These are phyloP conservation scores for Caenorhabditis briggsae DNA, from an alignment of 1,140 invertebrate genomes.

Conservation along the genomic window DNA sequence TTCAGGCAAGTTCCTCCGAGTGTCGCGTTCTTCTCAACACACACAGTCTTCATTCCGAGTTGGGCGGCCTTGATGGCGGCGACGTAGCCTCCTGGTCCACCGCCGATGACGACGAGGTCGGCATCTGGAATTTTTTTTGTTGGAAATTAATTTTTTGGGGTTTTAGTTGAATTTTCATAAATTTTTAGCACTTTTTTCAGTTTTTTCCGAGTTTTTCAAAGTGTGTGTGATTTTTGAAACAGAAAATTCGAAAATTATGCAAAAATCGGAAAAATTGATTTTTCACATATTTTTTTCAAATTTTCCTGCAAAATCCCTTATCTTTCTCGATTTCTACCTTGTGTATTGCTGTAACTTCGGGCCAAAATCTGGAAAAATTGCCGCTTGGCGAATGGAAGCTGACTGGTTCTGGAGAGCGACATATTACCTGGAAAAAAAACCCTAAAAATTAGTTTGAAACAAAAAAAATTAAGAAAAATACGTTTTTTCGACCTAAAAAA, in stretches of 20 bases:
- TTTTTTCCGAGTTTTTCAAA: too few relatives aligned
- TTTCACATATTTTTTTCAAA: background rate
- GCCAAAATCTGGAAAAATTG: conserved; percentile 34
- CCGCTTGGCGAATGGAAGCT: conserved; percentile 47
- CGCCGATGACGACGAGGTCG: conserved; percentile 96
- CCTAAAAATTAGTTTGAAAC: background rate
- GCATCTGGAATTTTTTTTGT: conserved; percentile 81
- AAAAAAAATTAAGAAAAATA: background rate
- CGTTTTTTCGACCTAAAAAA: background rate
- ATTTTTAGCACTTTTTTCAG: background rate
- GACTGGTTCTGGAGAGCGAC: conserved; percentile 45
- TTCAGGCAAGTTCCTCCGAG: conserved; percentile 98
- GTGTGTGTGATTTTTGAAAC: too few relatives aligned
- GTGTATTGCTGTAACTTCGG: conserved; percentile 46
- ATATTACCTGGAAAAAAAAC: conserved; percentile 37
- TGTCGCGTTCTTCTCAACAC: conserved; percentile 93
- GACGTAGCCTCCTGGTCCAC: conserved; percentile 98
- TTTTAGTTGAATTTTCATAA: too few relatives aligned
- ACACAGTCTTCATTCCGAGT: conserved; percentile 94
- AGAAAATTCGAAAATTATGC: too few relatives aligned
- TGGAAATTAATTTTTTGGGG: background rate
- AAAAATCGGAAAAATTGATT: background rate
- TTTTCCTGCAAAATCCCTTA: background rate
- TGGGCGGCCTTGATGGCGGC: conserved; percentile 99
- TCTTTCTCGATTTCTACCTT: background rate